Percentiles rank a stretch among this genome's conserved stretches.
phyloP scores from a whole-genome alignment of 1,140 invertebrate genomes.

The Eupristina koningsbergeri region DNA sequence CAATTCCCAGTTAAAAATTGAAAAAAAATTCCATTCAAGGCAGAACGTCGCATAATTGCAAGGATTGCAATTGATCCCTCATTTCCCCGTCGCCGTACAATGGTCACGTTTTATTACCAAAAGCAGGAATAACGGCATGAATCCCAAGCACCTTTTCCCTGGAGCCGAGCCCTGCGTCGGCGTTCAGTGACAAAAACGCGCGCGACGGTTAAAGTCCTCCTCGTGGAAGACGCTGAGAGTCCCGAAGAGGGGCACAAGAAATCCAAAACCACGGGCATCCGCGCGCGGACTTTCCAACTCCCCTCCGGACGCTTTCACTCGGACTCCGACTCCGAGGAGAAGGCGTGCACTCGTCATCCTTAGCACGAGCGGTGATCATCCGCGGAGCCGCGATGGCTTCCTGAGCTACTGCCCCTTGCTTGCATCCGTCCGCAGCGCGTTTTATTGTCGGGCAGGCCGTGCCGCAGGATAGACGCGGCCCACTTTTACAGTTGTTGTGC shows the following conservation, averaged over 20 bases:
- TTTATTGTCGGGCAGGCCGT: too few relatives aligned
- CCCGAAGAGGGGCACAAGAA: neutral
- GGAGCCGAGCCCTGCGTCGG: neutral
- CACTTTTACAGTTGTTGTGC: too few relatives aligned
- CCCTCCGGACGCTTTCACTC: slow-evolving; percentile 3
- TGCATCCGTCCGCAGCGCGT: too few relatives aligned
- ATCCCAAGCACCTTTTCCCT: neutral
- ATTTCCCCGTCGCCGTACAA: neutral
- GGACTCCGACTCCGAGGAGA: neutral
- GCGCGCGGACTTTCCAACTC: slow-evolving; percentile 2
- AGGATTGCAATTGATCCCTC: neutral
- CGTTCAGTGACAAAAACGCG: neutral
- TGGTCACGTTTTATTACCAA: neutral
- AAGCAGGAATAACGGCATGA: neutral
- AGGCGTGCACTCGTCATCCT: neutral
- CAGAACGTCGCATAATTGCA: too few relatives aligned
- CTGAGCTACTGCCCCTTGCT: neutral
- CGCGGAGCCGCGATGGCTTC: neutral
- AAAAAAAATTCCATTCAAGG: too few relatives aligned
- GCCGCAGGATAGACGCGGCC: too few relatives aligned
- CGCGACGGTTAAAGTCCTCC: slow-evolving; percentile 5
- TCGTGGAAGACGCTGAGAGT: neutral
- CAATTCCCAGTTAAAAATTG: neutral
- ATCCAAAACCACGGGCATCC: neutral
- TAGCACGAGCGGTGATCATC: neutral